Evolutionary conservation across 2,797 vertebrate genomes (phyloP).

Genomic region (Rhabdomys pumilio): DNA sequence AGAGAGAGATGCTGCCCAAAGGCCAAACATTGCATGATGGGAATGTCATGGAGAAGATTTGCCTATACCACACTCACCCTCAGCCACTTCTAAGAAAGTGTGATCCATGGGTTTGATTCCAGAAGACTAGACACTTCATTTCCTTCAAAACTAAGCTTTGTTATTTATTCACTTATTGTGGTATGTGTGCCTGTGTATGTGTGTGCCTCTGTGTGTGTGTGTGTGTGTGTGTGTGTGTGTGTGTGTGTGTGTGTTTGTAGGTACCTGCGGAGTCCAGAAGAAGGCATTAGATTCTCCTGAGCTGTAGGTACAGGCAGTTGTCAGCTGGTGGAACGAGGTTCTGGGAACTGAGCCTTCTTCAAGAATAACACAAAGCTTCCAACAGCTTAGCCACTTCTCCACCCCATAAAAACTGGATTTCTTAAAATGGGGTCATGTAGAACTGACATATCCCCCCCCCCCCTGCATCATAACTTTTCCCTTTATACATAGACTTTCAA

Average conservation of each 20-base stretch:
- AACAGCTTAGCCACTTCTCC: not conserved
- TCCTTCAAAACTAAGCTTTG: not conserved
- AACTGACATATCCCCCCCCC: not conserved
- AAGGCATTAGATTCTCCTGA: not conserved
- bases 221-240: not conserved
- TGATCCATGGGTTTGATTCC: not conserved
- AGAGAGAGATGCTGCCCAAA: not conserved
- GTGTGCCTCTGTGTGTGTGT: not conserved
- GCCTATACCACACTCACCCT: not conserved
- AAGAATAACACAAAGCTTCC: not conserved
- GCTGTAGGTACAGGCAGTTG: not conserved
- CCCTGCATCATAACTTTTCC: not conserved
- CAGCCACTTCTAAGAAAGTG: not conserved
- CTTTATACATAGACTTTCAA: not conserved
- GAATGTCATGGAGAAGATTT: not conserved
- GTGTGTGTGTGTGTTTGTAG: not conserved
- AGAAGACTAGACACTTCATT: not conserved
- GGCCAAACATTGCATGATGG: not conserved
- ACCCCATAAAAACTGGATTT: not conserved
- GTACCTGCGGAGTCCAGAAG: not conserved
- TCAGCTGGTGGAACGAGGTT: not conserved
- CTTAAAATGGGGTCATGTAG: not conserved
- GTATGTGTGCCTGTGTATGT: not conserved
- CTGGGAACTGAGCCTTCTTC: not conserved
- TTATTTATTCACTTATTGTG: not conserved